Evolutionary conservation across 1,140 invertebrate genomes (phyloP).

Genomic region (Apis laboriosa): DNA sequence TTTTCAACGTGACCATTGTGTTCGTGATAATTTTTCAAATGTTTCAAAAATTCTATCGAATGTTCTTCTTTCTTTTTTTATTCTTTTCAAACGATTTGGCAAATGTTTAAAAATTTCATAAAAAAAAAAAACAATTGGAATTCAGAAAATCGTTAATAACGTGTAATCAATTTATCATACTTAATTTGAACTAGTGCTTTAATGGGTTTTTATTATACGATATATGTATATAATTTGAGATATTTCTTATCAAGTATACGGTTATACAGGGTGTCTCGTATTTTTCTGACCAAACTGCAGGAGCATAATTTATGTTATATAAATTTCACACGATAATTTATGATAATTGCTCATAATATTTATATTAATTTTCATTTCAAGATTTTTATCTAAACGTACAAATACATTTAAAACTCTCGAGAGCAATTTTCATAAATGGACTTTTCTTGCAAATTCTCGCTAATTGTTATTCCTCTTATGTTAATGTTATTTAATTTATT

Average conservation of each 20-base stretch:
- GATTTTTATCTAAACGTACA: too few relatives aligned
- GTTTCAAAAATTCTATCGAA: not conserved
- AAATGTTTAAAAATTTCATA: not conserved
- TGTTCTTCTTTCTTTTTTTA: not conserved
- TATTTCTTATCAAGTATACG: not conserved
- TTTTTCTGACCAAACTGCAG: too few relatives aligned
- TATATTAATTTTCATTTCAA: too few relatives aligned
- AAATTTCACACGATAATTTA: too few relatives aligned
- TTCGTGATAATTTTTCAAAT: not conserved
- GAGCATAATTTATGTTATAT: too few relatives aligned
- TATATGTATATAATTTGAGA: not conserved
- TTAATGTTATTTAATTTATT: too few relatives aligned
- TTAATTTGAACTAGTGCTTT: not conserved
- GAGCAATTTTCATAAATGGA: too few relatives aligned
- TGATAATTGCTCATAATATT: too few relatives aligned
- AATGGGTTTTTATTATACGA: not conserved
- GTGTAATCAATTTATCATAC: not conserved
- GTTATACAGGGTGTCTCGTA: too few relatives aligned
- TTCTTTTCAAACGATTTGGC: not conserved
- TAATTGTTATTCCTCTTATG: too few relatives aligned
- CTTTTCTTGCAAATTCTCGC: too few relatives aligned
- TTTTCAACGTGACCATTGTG: not conserved
- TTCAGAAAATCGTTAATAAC: not conserved
- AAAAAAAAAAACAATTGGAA: not conserved
- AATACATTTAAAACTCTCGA: too few relatives aligned